These are phyloP conservation scores for Mionectes macconnelli DNA, from an alignment of 2,113 vertebrate genomes.

Conservation along the genomic window DNA sequence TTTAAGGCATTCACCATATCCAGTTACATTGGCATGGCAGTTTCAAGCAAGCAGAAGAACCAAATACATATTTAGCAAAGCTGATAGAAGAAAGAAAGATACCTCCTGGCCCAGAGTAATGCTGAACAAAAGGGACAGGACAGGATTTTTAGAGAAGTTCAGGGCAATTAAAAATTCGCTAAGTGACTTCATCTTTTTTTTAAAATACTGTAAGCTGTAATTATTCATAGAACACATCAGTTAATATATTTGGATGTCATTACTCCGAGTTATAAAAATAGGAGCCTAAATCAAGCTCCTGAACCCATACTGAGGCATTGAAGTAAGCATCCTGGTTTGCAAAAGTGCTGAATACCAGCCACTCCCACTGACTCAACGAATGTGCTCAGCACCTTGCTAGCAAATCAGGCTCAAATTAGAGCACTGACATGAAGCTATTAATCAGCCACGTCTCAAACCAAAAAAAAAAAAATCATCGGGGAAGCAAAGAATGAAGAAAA, in stretches of 20 bases:
- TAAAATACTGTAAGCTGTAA: not conserved
- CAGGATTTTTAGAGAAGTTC: not conserved
- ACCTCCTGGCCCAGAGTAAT: not conserved
- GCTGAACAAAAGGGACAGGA: not conserved
- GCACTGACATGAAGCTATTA: not conserved
- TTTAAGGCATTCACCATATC: not conserved
- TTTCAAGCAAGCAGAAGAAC: not conserved
- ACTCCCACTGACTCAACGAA: not conserved
- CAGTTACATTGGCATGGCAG: not conserved
- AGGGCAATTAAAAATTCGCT: not conserved
- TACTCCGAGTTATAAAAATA: slow-evolving; percentile 13
- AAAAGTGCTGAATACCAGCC: slow-evolving; percentile 39
- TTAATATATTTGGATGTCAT: not conserved
- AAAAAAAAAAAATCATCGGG: not conserved
- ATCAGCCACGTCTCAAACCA: not conserved
- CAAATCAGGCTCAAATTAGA: slow-evolving; percentile 13
- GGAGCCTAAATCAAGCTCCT: not conserved
- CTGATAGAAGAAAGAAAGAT: not conserved
- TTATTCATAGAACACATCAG: not conserved
- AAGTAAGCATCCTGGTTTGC: not conserved
- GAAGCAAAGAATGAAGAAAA: not conserved
- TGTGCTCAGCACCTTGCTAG: not conserved
- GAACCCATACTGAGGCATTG: not conserved
- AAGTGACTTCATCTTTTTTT: not conserved
- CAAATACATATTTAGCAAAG: not conserved